Evolutionary conservation across 1,140 invertebrate species (phyloP).

Genomic region (Trachymyrmex cornetzi): DNA sequence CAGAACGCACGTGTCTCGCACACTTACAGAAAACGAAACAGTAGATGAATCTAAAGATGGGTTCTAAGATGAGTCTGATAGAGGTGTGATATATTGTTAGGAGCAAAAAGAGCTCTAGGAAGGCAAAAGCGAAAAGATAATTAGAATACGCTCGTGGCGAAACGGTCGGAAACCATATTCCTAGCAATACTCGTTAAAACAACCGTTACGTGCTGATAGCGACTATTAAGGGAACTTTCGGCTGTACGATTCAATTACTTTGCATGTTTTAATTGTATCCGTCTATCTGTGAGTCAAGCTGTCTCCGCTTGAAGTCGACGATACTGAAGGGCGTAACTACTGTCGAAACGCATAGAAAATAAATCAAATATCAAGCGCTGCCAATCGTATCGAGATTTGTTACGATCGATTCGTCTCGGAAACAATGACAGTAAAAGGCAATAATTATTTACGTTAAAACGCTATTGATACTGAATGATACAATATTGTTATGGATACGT

Average conservation of each 20-base stretch:
- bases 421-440: neutral
- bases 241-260: slow-evolving; percentile 80
- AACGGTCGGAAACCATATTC: slow-evolving; percentile 60
- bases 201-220: slow-evolving; percentile 80
- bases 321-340: neutral
- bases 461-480: too few relatives aligned
- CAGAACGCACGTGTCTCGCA: neutral
- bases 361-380: slow-evolving; percentile 16
- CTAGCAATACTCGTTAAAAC: slow-evolving; percentile 79
- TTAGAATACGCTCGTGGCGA: slow-evolving; percentile 69
- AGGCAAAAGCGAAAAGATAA: slow-evolving; percentile 71
- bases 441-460: neutral
- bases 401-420: neutral
- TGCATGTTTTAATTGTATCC: slow-evolving; percentile 80
- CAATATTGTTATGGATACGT: too few relatives aligned
- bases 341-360: neutral
- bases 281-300: slow-evolving; percentile 62
- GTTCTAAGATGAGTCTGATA: neutral
- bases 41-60: neutral
- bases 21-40: slow-evolving; percentile 9
- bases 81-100: slow-evolving; percentile 25
- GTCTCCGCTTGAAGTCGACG: neutral
- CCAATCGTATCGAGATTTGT: neutral
- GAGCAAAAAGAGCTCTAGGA: slow-evolving; percentile 47
- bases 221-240: slow-evolving; percentile 80